Percentiles rank a stretch among this genome's conserved stretches.
These are phyloP conservation scores for Magallana gigas DNA, from an alignment of 1,140 invertebrate species.

Conservation along the genomic window DNA sequence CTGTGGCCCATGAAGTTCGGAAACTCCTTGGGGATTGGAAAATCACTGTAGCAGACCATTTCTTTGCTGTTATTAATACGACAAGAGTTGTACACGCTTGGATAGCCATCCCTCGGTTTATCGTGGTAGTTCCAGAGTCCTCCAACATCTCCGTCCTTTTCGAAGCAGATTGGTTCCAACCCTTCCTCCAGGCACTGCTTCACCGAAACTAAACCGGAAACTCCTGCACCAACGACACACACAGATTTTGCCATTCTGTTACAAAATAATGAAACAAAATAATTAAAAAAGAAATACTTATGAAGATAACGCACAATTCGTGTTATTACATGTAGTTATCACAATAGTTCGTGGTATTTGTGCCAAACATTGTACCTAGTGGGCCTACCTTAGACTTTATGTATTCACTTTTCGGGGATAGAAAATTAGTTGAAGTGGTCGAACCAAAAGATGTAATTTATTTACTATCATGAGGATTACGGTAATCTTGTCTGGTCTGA, in stretches of 20 bases:
- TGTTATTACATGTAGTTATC: too few species aligned
- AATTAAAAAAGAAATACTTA: too few species aligned
- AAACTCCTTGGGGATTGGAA: conserved; percentile 79
- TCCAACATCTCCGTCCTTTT: conserved; percentile 75
- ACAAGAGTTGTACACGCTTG: conserved; percentile 74
- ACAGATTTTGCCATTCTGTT: conserved; percentile 55
- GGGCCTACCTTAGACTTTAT: too few species aligned
- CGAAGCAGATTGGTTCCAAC: conserved; percentile 79
- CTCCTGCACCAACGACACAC: conserved; percentile 79
- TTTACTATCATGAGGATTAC: too few species aligned
- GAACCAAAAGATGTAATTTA: too few species aligned
- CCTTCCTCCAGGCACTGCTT: conserved; percentile 80
- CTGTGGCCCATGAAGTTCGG: conserved; percentile 81
- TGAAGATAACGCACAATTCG: too few species aligned
- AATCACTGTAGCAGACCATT: conserved; percentile 81
- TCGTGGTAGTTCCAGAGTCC: conserved; percentile 73
- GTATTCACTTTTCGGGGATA: too few species aligned
- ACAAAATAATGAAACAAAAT: too few species aligned
- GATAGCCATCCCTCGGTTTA: conserved; percentile 59
- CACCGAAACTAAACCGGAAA: conserved; percentile 77
- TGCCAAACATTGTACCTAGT: too few species aligned
- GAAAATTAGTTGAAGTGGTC: too few species aligned
- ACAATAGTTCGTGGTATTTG: too few species aligned
- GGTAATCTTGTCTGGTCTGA: too few species aligned
- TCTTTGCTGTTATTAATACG: conserved; percentile 82